Evolutionary conservation across 2,113 vertebrate genomes (phyloP).

Genomic region (Corydoras sp.): DNA sequence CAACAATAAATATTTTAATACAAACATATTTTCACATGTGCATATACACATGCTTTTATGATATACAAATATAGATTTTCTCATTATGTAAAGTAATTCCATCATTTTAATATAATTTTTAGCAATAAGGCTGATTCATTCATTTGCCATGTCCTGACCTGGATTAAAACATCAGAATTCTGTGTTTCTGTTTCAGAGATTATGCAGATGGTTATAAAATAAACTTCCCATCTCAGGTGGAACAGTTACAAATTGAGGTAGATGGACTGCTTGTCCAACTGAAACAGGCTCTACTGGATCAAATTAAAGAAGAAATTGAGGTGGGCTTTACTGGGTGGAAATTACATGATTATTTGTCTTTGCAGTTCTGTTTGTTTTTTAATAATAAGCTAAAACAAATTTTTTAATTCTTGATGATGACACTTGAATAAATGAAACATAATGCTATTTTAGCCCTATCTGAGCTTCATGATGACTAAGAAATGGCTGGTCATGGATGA

Average conservation of each 20-base stretch:
- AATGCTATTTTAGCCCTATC: slow-evolving; percentile 25
- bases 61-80: too few relatives aligned
- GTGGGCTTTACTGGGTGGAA: slow-evolving; percentile 38
- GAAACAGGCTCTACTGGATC: slow-evolving; percentile 47
- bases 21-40: too few relatives aligned
- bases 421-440: not conserved
- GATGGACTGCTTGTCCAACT: slow-evolving; percentile 40
- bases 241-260: slow-evolving; percentile 42
- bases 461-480: slow-evolving; percentile 44
- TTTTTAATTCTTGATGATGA: not conserved
- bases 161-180: not conserved
- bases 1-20: too few relatives aligned
- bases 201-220: slow-evolving; percentile 51
- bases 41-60: too few relatives aligned
- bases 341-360: not conserved
- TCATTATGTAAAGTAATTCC: too few relatives aligned
- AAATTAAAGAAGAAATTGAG: slow-evolving; percentile 54
- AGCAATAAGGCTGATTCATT: too few relatives aligned
- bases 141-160: not conserved
- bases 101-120: too few relatives aligned
- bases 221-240: slow-evolving; percentile 38
- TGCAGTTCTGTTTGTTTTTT: not conserved
- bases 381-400: not conserved
- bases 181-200: slow-evolving; percentile 46
- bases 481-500: slow-evolving; percentile 39